Base-by-base conservation (phyloP, 2,113 vertebrate species). In the Pangasianodon gigas region DNA sequence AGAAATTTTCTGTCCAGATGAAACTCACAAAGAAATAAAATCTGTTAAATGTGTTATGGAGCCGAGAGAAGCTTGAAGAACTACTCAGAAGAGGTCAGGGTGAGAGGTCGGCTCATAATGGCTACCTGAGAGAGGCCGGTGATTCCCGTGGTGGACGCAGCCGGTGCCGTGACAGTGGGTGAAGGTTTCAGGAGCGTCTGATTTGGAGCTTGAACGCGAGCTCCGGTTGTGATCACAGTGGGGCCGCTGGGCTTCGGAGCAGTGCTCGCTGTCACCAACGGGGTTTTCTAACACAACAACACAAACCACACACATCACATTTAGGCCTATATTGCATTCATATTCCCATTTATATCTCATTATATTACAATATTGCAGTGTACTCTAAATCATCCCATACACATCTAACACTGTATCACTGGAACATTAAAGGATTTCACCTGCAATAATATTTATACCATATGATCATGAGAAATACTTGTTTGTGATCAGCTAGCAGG, bases 61-160 rank as follows among this genome's bases (percentile, higher is more conserved):
- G 52, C 5, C 6, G 14, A 41, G 32, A 69, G 81, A 46, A 83
- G 18, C 11, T 24, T 10, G 54, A 54, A 82, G 16, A 41, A 26
- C 54, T 24, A 37, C 19, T 83, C 32, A 2, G 2, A 0, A 41
- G 32, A 41, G 46, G 24, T 75, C 67, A 37, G 37, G 41, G 46
- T n/a, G n/a, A 80, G 77, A 19, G 37, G n/a, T 6, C 37, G 46
- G 18, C 44, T 77, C 10, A 51, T 8, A 0, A 69, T 1, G 11
- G 75, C 7, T 91, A 96, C 97, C 96, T 97, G 97, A 2, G 97
- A 97, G 37, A 97, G 93, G 46, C 96, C 93, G 0, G 96, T 93
- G n/a, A 90, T 95, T 91, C 96, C 96, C 4, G 96, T n/a, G 16
- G 71, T 18, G 32, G 85, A 60, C 1, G 56, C 84, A 24, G 69